Percentiles rank a stretch among this genome's conserved stretches.
Evolutionary conservation across 2,888 invertebrate species (phyloP).

Genomic region (Ametastegia equiseti): DNA sequence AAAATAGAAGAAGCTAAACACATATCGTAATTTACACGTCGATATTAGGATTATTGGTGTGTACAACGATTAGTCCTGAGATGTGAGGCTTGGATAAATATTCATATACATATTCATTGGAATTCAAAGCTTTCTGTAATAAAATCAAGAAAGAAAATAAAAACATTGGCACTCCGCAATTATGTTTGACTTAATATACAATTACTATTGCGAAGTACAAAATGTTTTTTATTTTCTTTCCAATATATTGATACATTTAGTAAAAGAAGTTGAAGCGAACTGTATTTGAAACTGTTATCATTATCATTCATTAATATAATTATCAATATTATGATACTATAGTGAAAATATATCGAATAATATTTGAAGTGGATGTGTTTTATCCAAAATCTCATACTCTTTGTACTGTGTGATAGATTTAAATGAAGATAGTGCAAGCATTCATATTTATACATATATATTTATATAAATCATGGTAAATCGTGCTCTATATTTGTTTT

Average conservation of each 20-base stretch:
- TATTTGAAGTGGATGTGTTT: neutral
- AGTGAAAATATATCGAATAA: neutral
- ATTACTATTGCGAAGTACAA: too few relatives aligned
- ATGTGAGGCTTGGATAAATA: conserved; percentile 24
- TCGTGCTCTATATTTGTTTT: neutral
- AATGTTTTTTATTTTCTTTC: too few relatives aligned
- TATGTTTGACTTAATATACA: neutral
- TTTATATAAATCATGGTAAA: neutral
- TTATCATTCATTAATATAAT: too few relatives aligned
- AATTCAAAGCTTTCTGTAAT: neutral
- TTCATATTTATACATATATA: neutral
- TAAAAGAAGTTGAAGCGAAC: too few relatives aligned
- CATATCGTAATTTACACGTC: neutral
- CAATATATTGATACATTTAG: too few relatives aligned
- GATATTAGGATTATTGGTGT: conserved; percentile 5
- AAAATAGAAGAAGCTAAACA: conserved; percentile 9
- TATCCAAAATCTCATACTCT: neutral
- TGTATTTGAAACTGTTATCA: neutral
- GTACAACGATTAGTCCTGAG: conserved; percentile 17
- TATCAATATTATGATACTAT: neutral
- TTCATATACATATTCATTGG: neutral
- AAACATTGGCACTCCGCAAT: neutral
- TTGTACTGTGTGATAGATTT: conserved; percentile 31
- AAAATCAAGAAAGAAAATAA: neutral
- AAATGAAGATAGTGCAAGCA: conserved; percentile 17